Base-by-base conservation (phyloP, 2,888 invertebrate genomes). In the Zygothrica quintamaculata region DNA sequence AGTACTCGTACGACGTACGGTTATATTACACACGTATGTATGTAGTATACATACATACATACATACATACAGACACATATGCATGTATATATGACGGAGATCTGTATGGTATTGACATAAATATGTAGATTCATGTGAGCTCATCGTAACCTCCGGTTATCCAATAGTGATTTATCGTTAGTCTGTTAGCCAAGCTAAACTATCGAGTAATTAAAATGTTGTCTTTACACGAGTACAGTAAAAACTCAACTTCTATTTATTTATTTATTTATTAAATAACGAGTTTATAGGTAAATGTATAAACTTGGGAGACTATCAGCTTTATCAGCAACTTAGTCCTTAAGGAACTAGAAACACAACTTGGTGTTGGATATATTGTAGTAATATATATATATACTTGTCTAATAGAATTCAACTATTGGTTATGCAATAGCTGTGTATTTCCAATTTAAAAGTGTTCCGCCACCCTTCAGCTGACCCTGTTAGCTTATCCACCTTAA, bases 141-240 rank as follows among this genome's bases (percentile, higher is more conserved):
- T 74, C 71, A 72, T 74, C 71, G 47, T 37, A 48, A 46, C 12
- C 55, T 33, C 60, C 59, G 55, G 56, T 3, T 22, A 22, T 2
- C 2, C 18, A 29, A 47, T 74, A 69, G 64, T 64, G 58, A 75
- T 70, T 59, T 75, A 74, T 70, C 48, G 64, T 59, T 56, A 72
- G 57, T 53, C n/a, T 69, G 37, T 50, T 31, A 61, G 34, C 25
- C 47, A 39, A 4, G 36, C 36, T 36, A 15, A 18, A 6, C 18
- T 39, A 39, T 48, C 51, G 37, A 50, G 57, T 39, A 53, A 33
- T 44, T 46, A 55, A 53, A 52, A 50, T 53, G 53, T 50, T 58
- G 50, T 58, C 61, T 53, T 58, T 69, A 62, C 52, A 62, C 29
- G 59, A 36, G 48, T 25, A 13, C 18, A 12, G 6, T 39, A 58